Evolutionary conservation across 1,140 invertebrate species (phyloP), one percentile per base, ranked within the genome.

Genomic region (Colletes gigas): DNA sequence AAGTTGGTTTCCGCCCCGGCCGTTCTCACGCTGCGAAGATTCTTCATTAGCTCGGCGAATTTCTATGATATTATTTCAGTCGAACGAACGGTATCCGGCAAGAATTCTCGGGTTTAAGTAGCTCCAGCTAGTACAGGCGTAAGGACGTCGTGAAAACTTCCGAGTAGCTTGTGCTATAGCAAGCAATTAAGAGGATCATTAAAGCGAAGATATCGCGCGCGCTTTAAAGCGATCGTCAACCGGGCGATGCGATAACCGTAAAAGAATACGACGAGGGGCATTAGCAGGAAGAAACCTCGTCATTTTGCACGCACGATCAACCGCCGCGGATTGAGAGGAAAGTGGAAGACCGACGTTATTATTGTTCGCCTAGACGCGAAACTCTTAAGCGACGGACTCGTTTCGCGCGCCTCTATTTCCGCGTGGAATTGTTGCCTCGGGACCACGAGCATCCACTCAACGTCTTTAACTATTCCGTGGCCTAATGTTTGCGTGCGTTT

Each of bases 201-300:
- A 85, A 85, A 85, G 83, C 60, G 84, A 76, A 86, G 74, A 79
- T 85, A 85, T 55, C 76, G 68, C 55, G 83, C 47, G 76, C 76
- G 81, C 44, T 73, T 63, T 65, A 68, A 78, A 83, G 77, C 74
- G 85, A 86, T 86, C 84, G 84, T 86, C 84, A 86, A 85, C 74
- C 72, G 81, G 70, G 54, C 77, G 68, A 78, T 66, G 85, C 76
- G 85, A 86, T 86, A 86, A 85, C 68, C 85, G 84, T 86, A 85
- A 86, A 86, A 86, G 81, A 86, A 86, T 85, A 86, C 85, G 85
- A 83, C 76, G 84, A 65, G 57, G 21, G 82, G 73, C 75, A 85
- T 86, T 86, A 86, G 77, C 70, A 70, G 63, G 52, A 83, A 73
- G 83, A 77, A 76, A 67, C 68, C 68, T 70, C 83, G 85, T 85